Conservation (phyloP, 2,888 invertebrate genomes). For the Drosophila tripunctata region DNA sequence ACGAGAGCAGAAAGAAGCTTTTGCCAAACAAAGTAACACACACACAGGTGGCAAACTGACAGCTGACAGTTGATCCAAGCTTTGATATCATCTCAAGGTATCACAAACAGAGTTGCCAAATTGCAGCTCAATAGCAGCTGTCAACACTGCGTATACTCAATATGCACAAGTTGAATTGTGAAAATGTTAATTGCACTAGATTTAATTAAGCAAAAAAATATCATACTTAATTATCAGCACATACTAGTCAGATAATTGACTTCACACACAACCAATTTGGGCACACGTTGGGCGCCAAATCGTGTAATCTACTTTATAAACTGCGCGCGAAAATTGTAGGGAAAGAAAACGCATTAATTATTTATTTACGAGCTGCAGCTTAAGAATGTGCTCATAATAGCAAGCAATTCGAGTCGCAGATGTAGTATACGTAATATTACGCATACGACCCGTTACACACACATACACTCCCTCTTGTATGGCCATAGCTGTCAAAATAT, state of each 20-base stretch:
- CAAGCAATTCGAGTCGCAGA: background rate
- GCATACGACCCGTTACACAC: slow-evolving; percentile 7
- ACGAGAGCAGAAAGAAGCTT: slow-evolving; percentile 16
- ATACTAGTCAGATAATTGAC: background rate
- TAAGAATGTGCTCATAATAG: slow-evolving; percentile 32
- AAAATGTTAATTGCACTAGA: background rate
- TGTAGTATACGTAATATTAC: slow-evolving; percentile 1
- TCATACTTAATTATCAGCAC: background rate
- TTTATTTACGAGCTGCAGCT: slow-evolving; percentile 26
- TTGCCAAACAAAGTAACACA: slow-evolving; percentile 5
- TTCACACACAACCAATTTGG: too few species aligned
- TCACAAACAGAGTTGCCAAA: background rate
- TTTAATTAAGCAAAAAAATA: background rate
- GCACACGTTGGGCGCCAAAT: background rate
- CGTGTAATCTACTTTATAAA: slow-evolving; percentile 21
- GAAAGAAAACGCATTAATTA: slow-evolving; percentile 19
- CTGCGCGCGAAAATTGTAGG: slow-evolving; percentile 6
- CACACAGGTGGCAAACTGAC: slow-evolving; percentile 13
- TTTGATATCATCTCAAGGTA: slow-evolving; percentile 4
- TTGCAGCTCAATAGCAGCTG: background rate
- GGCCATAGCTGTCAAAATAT: slow-evolving; percentile 67
- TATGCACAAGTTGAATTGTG: background rate
- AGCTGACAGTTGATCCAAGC: slow-evolving; percentile 15
- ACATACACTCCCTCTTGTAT: background rate
- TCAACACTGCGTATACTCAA: slow-evolving; percentile 1